Percentiles rank a stretch among this genome's conserved stretches.
phyloP scores from a whole-genome alignment of 1,140 invertebrate species.

The Drosophila ambigua region DNA sequence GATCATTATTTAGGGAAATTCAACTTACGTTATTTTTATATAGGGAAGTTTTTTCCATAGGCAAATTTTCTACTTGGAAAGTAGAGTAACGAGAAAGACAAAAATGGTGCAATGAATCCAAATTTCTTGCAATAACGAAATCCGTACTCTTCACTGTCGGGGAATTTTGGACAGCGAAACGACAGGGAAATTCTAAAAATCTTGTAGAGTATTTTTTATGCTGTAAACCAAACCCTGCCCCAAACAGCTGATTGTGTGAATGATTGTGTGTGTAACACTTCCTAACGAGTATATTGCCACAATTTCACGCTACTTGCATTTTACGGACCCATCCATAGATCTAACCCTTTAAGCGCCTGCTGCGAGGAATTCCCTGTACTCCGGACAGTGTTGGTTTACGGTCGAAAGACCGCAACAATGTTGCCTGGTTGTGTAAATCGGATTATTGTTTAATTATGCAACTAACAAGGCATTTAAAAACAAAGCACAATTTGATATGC shows the following conservation, averaged over 20 bases:
- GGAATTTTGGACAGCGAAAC: neutral
- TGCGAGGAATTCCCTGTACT: neutral
- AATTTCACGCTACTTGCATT: constrained; percentile 27
- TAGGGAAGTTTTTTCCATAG: no score
- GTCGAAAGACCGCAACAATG: neutral
- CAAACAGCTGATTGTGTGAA: constrained; percentile 16
- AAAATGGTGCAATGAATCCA: no score
- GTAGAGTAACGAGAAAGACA: no score
- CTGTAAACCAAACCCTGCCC: no score
- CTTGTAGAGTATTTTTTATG: neutral
- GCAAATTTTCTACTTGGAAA: no score
- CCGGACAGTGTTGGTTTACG: constrained; percentile 6
- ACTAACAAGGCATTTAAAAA: constrained; percentile 15
- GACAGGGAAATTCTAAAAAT: neutral
- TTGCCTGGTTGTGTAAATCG: constrained; percentile 8
- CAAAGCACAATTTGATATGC: constrained; percentile 5
- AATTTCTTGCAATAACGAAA: no score
- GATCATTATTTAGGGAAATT: no score
- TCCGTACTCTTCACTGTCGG: no score
- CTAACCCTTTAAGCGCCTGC: no score
- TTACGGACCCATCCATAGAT: constrained; percentile 3
- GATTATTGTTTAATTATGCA: constrained; percentile 14
- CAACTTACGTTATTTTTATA: no score
- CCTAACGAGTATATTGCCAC: constrained; percentile 4
- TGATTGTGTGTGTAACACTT: neutral